A percentile compares a stretch with the other conserved stretches of the same genome.
These are phyloP conservation scores for Hemicentrotus pulcherrimus DNA, from an alignment of 35 echinoderm and acorn worm genomes.

Conservation along the genomic window DNA sequence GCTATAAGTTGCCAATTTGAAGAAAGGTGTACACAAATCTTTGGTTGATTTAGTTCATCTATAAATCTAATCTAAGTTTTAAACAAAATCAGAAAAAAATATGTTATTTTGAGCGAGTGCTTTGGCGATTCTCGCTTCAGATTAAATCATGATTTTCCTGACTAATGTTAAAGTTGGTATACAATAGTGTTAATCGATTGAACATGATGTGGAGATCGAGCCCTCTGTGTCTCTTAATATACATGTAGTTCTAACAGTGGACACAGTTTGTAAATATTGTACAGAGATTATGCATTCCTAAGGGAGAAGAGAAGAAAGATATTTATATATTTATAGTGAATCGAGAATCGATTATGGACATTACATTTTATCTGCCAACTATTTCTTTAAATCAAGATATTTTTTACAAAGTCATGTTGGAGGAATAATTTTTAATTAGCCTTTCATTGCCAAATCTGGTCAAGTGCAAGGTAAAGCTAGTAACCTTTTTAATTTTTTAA, in stretches of 20 bases:
- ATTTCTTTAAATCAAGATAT: background rate
- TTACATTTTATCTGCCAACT: background rate
- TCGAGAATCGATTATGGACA: background rate
- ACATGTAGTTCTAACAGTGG: background rate
- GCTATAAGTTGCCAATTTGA: too few species aligned
- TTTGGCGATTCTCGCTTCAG: background rate
- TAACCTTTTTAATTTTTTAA: background rate
- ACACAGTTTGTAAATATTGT: background rate
- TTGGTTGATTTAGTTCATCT: too few species aligned
- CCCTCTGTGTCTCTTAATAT: too few species aligned
- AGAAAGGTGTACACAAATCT: too few species aligned
- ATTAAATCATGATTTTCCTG: background rate
- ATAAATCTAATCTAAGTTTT: background rate
- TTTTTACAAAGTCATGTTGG: background rate
- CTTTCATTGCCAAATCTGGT: background rate
- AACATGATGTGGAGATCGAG: background rate
- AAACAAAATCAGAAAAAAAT: background rate
- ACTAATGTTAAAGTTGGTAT: background rate
- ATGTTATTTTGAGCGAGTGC: background rate
- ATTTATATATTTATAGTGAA: constrained; percentile 7
- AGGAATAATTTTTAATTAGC: background rate
- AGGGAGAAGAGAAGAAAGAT: background rate
- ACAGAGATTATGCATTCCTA: background rate
- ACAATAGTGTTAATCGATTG: background rate
- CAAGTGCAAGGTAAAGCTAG: background rate